Evolutionary conservation across 1,140 invertebrate genomes (phyloP), one percentile per base, ranked within the genome.

Genomic region (Zaprionus gabonicus): DNA sequence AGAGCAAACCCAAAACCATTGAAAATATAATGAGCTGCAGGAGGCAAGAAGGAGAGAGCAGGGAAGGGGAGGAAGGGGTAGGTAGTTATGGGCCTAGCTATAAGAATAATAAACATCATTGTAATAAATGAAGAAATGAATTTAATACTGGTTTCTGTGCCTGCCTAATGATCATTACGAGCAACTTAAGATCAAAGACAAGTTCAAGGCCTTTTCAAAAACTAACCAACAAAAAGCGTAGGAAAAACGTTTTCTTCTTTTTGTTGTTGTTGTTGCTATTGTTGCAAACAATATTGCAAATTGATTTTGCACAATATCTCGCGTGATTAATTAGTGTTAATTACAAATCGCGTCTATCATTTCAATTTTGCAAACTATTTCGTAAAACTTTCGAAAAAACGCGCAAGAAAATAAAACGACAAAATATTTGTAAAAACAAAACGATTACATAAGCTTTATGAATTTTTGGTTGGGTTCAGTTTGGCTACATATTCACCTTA

Each of bases 241-340:
- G 67, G 57, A 36, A 68, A 67, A 57, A 53, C 58, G 59, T 58
- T 34, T 34, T 34, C 31, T 34, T 34, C 9, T 28, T 28, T 1
- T 28, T 28, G 28, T 34, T 34, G 31, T 7, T 7, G 28, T 28
- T 28, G 28, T 34, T 74, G 31, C 57, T 41, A 2, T 23, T 38
- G 9, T 55, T 62, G 56, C 62, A 76, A 73, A 82, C 86, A 2
- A 17, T 38, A 4, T 55, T 67, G 62, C 62, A 78, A 73, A 82
- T 85, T 82, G 79, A 82, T 69, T 86, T 77, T 49, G 27, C 38
- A 17, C 68, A 83, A 31, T 46, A 25, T 84, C 67, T 73, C 38
- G 17, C 34, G 66, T 90, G 81, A 90, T 88, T 90, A 85, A 88
- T 90, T 90, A 85, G 81, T 77, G 73, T 90, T 88, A 88, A 88